Percentiles rank a stretch among this genome's conserved stretches.
Evolutionary conservation across 1,140 invertebrate genomes (phyloP).

Genomic region (Neuroterus valhalla): DNA sequence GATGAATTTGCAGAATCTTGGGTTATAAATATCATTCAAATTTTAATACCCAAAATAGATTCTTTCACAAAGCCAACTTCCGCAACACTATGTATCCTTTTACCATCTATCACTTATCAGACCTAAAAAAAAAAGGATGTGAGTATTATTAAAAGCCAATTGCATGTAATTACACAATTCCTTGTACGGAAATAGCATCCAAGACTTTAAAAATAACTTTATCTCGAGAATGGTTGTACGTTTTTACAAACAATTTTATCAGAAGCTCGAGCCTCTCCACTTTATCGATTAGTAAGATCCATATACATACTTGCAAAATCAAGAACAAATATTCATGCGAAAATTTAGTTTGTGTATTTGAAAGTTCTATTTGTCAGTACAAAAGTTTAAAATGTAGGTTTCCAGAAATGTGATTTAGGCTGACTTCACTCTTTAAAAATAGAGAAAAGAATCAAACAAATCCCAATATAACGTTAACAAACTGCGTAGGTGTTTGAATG

Average conservation of each 20-base stretch:
- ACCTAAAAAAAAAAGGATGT: not conserved
- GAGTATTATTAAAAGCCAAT: not conserved
- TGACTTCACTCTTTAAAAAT: not conserved
- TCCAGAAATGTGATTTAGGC: not conserved
- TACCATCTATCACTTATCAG: not conserved
- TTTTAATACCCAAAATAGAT: constrained; percentile 11
- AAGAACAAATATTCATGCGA: too few species aligned
- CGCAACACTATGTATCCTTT: not conserved
- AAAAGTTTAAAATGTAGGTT: too few species aligned
- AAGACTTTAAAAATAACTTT: constrained; percentile 12
- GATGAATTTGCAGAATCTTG: not conserved
- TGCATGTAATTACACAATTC: not conserved
- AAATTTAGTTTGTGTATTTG: too few species aligned
- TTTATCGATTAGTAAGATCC: not conserved
- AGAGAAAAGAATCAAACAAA: not conserved
- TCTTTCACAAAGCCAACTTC: not conserved
- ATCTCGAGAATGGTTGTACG: not conserved
- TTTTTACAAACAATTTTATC: not conserved
- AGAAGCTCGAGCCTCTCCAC: not conserved
- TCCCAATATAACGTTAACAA: constrained; percentile 7
- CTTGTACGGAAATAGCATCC: constrained; percentile 6
- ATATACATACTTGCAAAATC: too few species aligned
- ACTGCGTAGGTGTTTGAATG: constrained; percentile 9
- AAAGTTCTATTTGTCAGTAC: too few species aligned
- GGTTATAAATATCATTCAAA: not conserved